Evolutionary conservation across 2,113 vertebrate genomes (phyloP), one percentile per base, ranked within the genome.

Genomic region (Protobothrops mucrosquamatus): DNA sequence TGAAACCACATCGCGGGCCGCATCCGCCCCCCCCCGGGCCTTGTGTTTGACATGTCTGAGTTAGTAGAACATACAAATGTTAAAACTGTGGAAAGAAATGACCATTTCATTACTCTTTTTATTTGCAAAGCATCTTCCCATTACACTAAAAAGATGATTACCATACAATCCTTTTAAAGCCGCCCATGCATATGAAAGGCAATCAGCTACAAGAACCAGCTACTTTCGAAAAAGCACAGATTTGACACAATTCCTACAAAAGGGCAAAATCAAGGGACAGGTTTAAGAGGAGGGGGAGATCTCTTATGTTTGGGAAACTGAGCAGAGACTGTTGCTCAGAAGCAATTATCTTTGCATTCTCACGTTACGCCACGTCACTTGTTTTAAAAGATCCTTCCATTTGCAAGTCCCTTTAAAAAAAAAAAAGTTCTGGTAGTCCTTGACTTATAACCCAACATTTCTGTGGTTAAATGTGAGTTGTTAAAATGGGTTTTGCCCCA

Each of bases 141-240:
- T 64, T 90, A 90, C 92, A 90, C 46, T 92, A 90, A 87, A 86
- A 39, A 39, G 18, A 46, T 26, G 87, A 9, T 74, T 92, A 87
- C 43, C 86, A 54, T 89, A 92, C 88, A 89, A 29, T 48, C 64
- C 85, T 74, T 48, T 93, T 52, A 43, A 93, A 90, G 81, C 81
- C 2, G 18, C 86, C 88, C 89, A 93, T 93, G 92, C 92, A 90
- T 93, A 90, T 64, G 59, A 93, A 90, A 90, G 56, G 74, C 56
- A 90, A n/a, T 20, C 88, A 24, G 54, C 55, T 90, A 61, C 43
- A 39, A 87, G 43, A 90, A 26, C 89, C 89, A 90, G 56, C 56
- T 90, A 90, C 22, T 92, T 52, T 39, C 24, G 15, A 64, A 90
- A 46, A 93, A 92, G 29, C 43, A 61, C 24, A 86, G 26, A 90